Conservation (phyloP, 2,888 invertebrate genomes). For the Spodoptera picta region DNA sequence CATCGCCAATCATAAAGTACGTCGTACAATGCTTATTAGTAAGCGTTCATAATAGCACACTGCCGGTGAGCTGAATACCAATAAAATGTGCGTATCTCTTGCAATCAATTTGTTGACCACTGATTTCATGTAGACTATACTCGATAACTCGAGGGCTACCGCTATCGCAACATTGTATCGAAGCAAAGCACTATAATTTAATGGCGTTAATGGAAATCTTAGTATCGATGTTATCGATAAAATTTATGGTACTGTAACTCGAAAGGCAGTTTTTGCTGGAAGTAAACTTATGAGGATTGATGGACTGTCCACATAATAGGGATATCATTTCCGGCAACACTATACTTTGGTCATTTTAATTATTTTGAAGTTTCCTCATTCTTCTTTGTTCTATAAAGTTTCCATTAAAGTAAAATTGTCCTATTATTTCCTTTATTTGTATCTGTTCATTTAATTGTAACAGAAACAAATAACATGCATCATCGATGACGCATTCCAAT, state of each 20-base stretch:
- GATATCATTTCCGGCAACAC: slow-evolving; percentile 11
- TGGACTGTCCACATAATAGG: neutral
- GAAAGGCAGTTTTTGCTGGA: neutral
- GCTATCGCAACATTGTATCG: slow-evolving; percentile 25
- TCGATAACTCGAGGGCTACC: slow-evolving; percentile 6
- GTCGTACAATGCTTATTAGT: slow-evolving; percentile 36
- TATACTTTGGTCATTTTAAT: neutral
- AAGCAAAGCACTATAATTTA: slow-evolving; percentile 33
- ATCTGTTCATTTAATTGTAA: neutral
- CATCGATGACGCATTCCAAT: slow-evolving; percentile 30
- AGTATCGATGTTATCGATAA: slow-evolving; percentile 13
- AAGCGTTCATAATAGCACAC: slow-evolving; percentile 43
- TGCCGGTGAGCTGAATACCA: slow-evolving; percentile 58
- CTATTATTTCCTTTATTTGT: slow-evolving; percentile 22
- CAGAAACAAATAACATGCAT: slow-evolving; percentile 22
- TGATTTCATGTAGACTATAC: slow-evolving; percentile 26
- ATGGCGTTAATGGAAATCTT: slow-evolving; percentile 26
- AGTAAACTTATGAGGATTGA: slow-evolving; percentile 8
- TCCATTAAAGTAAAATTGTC: slow-evolving; percentile 3
- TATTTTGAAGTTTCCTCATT: neutral
- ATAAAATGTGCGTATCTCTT: slow-evolving; percentile 37
- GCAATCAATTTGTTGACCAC: slow-evolving; percentile 42
- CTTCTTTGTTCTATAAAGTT: slow-evolving; percentile 1
- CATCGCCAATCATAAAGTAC: slow-evolving; percentile 17
- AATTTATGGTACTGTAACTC: neutral